Percentiles rank a stretch among this genome's conserved stretches.
phyloP scores from a whole-genome alignment of 2,797 vertebrate genomes.

The Diceros bicornis region DNA sequence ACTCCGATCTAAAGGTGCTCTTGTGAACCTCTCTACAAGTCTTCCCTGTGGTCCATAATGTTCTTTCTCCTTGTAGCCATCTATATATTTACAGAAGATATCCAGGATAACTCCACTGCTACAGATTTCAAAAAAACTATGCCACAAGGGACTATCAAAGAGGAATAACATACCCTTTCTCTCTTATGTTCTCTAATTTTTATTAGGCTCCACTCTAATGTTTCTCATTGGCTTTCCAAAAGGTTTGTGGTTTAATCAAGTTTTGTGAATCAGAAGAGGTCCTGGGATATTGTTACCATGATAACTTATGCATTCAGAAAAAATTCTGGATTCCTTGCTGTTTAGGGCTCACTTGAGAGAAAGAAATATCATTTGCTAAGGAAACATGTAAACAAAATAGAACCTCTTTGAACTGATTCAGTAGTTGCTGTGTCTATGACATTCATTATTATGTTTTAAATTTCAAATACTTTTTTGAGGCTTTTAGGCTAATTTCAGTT shows the following conservation, averaged over 20 bases:
- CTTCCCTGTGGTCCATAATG: neutral
- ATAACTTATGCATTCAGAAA: neutral
- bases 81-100: neutral
- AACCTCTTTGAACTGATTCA: neutral
- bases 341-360: neutral
- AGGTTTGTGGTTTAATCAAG: neutral
- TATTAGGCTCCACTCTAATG: neutral
- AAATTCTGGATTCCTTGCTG: neutral
- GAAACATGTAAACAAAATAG: neutral
- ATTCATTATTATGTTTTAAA: constrained; percentile 15
- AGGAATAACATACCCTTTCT: neutral
- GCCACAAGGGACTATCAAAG: neutral
- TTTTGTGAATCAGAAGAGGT: constrained; percentile 21
- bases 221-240: neutral
- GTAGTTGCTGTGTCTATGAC: neutral
- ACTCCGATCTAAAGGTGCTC: neutral
- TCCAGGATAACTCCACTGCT: neutral
- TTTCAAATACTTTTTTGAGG: constrained; percentile 36
- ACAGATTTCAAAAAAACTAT: neutral
- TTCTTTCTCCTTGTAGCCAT: neutral
- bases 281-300: neutral
- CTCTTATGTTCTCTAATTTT: neutral
- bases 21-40: neutral
- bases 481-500: constrained; percentile 34
- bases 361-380: constrained; percentile 39